These are phyloP conservation scores for Halichoerus grypus DNA, from an alignment of 2,113 vertebrate species.

Conservation along the genomic window DNA sequence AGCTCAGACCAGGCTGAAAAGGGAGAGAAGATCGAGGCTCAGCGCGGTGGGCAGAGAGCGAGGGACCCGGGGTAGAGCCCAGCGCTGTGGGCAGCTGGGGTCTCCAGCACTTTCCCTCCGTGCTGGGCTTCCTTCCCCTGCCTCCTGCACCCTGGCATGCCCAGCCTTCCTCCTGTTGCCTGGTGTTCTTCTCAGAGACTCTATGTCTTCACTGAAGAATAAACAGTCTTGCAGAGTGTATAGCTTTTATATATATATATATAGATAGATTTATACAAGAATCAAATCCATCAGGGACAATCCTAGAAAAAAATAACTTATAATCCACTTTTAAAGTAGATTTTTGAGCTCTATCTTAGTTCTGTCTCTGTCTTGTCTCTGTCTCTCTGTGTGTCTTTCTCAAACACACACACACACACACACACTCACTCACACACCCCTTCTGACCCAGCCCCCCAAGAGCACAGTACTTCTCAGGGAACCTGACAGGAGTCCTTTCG, in stretches of 20 bases:
- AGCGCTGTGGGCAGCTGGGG: not conserved
- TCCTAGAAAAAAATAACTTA: not conserved
- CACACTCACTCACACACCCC: no score
- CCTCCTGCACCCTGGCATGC: not conserved
- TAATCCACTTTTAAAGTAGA: not conserved
- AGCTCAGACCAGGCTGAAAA: not conserved
- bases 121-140: not conserved
- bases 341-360: not conserved
- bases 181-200: not conserved
- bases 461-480: rapidly evolving
- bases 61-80: not conserved
- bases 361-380: not conserved
- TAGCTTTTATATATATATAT: not conserved
- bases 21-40: not conserved
- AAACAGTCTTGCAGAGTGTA: not conserved
- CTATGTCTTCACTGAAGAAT: not conserved
- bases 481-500: not conserved
- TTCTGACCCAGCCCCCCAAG: not conserved
- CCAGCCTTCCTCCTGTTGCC: not conserved
- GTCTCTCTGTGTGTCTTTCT: not conserved
- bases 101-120: not conserved
- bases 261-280: not conserved
- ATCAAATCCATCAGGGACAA: not conserved
- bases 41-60: not conserved
- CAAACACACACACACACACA: not conserved